These are phyloP conservation scores for Lethenteron reissneri DNA, from an alignment of 2,113 vertebrate genomes.

Conservation along the genomic window DNA sequence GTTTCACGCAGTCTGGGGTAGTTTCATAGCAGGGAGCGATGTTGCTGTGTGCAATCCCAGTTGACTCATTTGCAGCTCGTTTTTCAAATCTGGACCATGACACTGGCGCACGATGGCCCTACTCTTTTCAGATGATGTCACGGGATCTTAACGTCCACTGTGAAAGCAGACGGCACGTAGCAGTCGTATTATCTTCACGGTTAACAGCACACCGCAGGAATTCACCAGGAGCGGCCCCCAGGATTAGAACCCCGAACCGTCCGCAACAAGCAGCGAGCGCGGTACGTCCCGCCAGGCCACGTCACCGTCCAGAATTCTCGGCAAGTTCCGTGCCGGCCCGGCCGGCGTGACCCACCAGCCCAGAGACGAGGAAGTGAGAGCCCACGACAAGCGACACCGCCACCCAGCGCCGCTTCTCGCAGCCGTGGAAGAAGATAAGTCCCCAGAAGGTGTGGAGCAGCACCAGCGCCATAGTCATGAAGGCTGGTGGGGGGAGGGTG, in stretches of 20 bases:
- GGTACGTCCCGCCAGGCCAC: not conserved
- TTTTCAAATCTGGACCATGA: no score
- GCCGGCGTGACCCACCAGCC: conserved; percentile 21
- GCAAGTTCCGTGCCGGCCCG: not conserved
- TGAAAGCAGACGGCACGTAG: no score
- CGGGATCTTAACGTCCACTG: no score
- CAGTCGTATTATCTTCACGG: not conserved
- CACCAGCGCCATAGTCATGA: conserved; percentile 32
- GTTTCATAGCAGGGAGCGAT: no score
- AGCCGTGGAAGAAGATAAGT: conserved; percentile 36
- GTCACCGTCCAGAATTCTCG: not conserved
- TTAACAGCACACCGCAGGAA: not conserved
- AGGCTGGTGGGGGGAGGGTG: conserved; percentile 15
- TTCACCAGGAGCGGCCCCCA: not conserved
- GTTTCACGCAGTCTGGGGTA: no score
- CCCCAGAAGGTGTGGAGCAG: conserved; percentile 41
- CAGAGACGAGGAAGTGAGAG: conserved; percentile 27
- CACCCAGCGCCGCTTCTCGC: conserved; percentile 21
- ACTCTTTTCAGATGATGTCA: no score
- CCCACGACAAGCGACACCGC: conserved; percentile 25
- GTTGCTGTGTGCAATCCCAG: no score
- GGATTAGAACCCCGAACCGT: not conserved
- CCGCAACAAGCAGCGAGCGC: not conserved
- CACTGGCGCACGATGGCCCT: no score
- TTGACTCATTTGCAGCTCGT: no score